Evolutionary conservation across 2,888 invertebrate species (phyloP), one percentile per base, ranked within the genome.

Genomic region (Lypha dubia): DNA sequence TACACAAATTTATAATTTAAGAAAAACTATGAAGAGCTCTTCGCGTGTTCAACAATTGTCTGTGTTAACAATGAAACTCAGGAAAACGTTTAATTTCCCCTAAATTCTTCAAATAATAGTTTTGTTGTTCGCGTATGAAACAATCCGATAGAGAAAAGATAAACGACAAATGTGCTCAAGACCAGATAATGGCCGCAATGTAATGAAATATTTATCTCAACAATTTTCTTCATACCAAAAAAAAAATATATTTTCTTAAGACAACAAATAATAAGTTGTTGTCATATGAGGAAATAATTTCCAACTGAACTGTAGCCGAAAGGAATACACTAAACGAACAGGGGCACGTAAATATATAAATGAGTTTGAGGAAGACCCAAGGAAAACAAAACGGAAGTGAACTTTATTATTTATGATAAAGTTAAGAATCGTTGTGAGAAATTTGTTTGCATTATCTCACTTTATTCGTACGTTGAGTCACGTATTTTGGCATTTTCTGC

Each of bases 381-480:
- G 32, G 6, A 49, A 56, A 35, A 17, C n/a, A 24, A 58, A 68
- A 60, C 22, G 32, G 60, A 68, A 53, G 56, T 68, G 13, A 35
- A 60, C 15, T 63, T 68, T 68, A 68, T 74, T 81, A 75, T 74
- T 68, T 81, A 81, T 68, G 74, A 67, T 62, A 9, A 51, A 67
- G 51, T 74, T 67, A 32, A 49, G 58, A 75, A 49, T 73, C 28
- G 20, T 56, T 73, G 20, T 22, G 20, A 20, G 46, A 13, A 38
- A 60, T 38, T 56, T 68, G 15, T 67, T 17, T 22, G 46, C 15
- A 35, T 49, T 32, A 35, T 49, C n/a, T 60, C 17, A 44, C 17
- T 44, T 58, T 20, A 41, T 65, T 38, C 13, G 6, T 44, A 44
- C 35, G 41, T 11, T 17, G 11, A 38, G 71, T 22, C 46, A 79